Evolutionary conservation across 2,797 vertebrate genomes (phyloP), one percentile per base, ranked within the genome.

Genomic region (Cossypha polioptera): DNA sequence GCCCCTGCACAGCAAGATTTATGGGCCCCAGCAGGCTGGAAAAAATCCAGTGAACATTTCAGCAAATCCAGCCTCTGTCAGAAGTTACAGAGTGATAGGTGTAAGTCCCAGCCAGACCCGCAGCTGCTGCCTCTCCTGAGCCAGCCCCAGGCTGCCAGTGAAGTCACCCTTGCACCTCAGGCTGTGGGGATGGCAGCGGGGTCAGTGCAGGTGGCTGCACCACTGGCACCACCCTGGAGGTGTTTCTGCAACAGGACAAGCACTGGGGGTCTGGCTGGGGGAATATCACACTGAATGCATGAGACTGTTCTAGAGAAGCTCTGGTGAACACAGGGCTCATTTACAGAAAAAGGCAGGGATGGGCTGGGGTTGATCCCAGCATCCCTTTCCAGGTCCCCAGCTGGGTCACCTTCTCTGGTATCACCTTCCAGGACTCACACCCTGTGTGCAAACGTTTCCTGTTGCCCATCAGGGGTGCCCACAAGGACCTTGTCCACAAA

Each of bases 31-130:
- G 92, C 50, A 92, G 96, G 89, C 86, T 72, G 66, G 94, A 95
- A 93, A 92, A 95, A 89, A 92, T 92, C 80, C 89, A 94, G 92
- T 48, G 94, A 97, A 94, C 84, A 69, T 97, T 96, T 95, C 96
- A 95, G 84, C 96, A 96, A 96, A 95, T 75, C 36, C 93, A 94
- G 86, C 21, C 94, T 91, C 86, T 2, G 5, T 92, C 91, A 96
- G 88, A 93, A 95, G 90, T 88, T 91, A 95, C 81, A 94, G 94
- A 93, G 94, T 90, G 95, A 91, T 79, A 78, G 84, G 84, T 95
- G 75, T 57, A 79, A 69, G 86, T 25, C 81, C 88, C 94, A 4
- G 75, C 89, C 89, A 86, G 75, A 9, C 29, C 53, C 3, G 0
- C 94, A 97, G 96, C 95, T 97, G 96, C 78, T 91, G 42, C 83